Conservation (phyloP, 2,113 vertebrate species). For the Cinclus mexicanus region DNA sequence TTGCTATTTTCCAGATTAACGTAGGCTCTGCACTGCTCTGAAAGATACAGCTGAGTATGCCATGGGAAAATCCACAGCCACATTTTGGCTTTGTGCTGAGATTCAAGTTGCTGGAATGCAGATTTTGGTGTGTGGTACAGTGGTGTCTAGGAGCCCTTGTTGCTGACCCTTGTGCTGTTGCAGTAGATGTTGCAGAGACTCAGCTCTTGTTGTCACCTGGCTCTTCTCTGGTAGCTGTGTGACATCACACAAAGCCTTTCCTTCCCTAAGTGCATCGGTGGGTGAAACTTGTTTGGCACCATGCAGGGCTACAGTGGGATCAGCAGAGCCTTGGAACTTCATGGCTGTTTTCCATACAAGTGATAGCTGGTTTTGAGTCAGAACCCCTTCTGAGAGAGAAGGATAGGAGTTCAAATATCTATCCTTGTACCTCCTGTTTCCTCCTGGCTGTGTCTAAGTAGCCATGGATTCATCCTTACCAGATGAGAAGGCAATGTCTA, state of each 20-base stretch:
- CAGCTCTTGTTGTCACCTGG: neutral
- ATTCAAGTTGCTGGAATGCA: neutral
- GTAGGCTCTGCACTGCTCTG: neutral
- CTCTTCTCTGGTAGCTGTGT: neutral
- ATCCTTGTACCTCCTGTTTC: neutral
- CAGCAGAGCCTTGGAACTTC: neutral
- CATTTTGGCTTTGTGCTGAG: neutral
- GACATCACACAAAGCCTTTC: neutral
- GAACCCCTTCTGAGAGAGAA: neutral
- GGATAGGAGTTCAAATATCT: neutral
- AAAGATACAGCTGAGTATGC: neutral
- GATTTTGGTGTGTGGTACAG: neutral
- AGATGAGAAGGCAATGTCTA: neutral
- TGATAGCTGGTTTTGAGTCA: neutral
- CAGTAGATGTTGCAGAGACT: neutral
- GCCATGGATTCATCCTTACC: neutral
- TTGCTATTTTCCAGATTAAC: neutral
- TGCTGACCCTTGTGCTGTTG: rapidly evolving
- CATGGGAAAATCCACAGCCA: neutral
- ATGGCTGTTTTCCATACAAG: neutral
- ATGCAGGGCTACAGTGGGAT: neutral
- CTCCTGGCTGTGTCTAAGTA: neutral
- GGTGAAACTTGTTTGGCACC: neutral
- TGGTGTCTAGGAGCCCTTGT: neutral
- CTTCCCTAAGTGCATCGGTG: rapidly evolving